Base-by-base conservation (phyloP, 2,888 invertebrate genomes). In the Ophion obscuratus region DNA sequence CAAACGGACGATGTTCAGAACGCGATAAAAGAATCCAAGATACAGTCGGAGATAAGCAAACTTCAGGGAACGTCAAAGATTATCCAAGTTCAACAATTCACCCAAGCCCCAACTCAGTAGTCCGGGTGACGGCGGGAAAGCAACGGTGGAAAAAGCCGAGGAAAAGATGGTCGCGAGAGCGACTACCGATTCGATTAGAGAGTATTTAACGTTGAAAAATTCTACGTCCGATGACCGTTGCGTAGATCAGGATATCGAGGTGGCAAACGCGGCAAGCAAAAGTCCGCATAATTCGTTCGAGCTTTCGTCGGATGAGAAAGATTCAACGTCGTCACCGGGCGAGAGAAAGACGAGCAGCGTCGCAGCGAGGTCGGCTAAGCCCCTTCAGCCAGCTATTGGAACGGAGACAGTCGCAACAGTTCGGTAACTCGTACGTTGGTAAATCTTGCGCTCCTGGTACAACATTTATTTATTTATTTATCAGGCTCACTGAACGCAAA, bases 41-140 rank as follows among this genome's bases (percentile, higher is more conserved):
- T 94, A 62, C 94, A 94, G 57, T 94, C 94, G 1, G 94, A 94
- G 87, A 94, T 94, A 80, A 91, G 94, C 2, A 94, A 94, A 88
- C 20, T 88, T 94, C 71, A 88, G 94, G 36, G 94, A 94, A 88
- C 90, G 94, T 27, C 94, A 94, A 67, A 90, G 94, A 74, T 87
- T 92, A 62, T 91, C 90, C 2, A 94, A 93, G 84, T 85, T 93
- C 31, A 92, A 87, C 77, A 92, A 90, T 84, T 92, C 91, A 9
- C 92, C 92, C 5, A 90, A 89, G 24, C 40, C 2, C 14, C 47
- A 47, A 2, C 2, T 71, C 71, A 92, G 90, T 84, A 92, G 91
- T 6, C 92, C 92, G 6, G 88, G 84, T 14, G 88, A 88, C 10
- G 20, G 71, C 17, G 44, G 17, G 4, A 73, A 83, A 9, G 20